Base-by-base conservation (phyloP, 2,888 invertebrate species). In the Hedya salicella region DNA sequence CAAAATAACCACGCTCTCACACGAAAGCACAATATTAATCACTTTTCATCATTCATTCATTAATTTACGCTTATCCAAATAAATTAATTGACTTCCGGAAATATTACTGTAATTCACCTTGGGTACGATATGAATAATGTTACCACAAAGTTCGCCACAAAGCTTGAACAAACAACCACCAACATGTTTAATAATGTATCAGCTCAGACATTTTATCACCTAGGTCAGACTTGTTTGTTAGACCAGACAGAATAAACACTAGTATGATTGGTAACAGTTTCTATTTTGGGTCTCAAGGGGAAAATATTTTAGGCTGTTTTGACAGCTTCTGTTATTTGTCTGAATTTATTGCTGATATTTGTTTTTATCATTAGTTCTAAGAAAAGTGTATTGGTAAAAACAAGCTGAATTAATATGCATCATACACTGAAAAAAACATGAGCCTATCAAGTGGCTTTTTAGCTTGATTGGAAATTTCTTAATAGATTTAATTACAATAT, bases 251-350 rank as follows among this genome's bases (percentile, higher is more conserved):
- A 54, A 54, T 11, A 56, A 5, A 56, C 17, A 30, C 11, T 39
- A n/a, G 19, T 6, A 3, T 32, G 30, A 46, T 44, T 56, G 16
- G 30, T 42, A 30, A 32, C 11, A 0, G 30, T n/a, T 42, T 54
- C 44, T 57, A 30, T 32, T 57, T 6, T 30, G 16, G 25, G 25
- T 56, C 42, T 30, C 5, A 32, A 3, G 32, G 25, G 25, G 17
- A 8, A 0, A 32, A 56, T 16, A 19, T 6, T 3, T 46, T 42
- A 32, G 57, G 57, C 44, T 32, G 44, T 56, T 57, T 32, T 44
- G n/a, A 11, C 44, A 57, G 46, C 17, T 44, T 17, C 6, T 32
- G 30, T 44, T 17, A 17, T 16, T 14, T 44, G 42, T 17, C 13
- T 30, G 16, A 17, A 30, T 8, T 32, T 44, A 32, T 57, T 30